These are phyloP conservation scores for Rhadinocentrus ornatus DNA, from an alignment of 2,797 vertebrate genomes.

Conservation along the genomic window DNA sequence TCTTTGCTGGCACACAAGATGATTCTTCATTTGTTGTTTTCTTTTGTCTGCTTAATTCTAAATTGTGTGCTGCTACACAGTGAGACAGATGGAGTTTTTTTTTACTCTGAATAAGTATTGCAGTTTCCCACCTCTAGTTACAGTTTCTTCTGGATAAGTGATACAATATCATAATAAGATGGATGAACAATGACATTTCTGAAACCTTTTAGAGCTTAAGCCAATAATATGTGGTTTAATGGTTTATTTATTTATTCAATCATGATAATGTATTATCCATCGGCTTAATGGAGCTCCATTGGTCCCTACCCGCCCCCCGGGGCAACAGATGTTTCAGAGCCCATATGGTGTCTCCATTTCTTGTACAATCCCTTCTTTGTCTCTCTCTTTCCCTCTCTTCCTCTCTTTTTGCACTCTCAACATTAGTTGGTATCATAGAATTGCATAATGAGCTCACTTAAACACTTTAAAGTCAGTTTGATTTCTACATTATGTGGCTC, in stretches of 20 bases:
- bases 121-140: slow-evolving; percentile 10
- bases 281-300: slow-evolving; percentile 72
- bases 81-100: slow-evolving; percentile 17
- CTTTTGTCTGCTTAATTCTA: slow-evolving; percentile 6
- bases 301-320: slow-evolving; percentile 68
- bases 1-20: background rate
- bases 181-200: slow-evolving; percentile 53
- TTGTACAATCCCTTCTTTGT: slow-evolving; percentile 35
- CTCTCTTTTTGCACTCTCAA: slow-evolving; percentile 46
- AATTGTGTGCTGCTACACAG: background rate
- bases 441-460: slow-evolving; percentile 39
- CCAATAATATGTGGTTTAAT: slow-evolving; percentile 76
- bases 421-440: slow-evolving; percentile 55
- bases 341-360: slow-evolving; percentile 76
- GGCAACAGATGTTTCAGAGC: slow-evolving; percentile 82
- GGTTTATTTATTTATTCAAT: slow-evolving; percentile 83
- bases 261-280: slow-evolving; percentile 81
- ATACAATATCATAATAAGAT: slow-evolving; percentile 29
- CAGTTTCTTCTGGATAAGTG: slow-evolving; percentile 13
- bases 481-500: slow-evolving; percentile 37
- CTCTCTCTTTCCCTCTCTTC: slow-evolving; percentile 29
- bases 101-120: background rate
- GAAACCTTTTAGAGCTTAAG: slow-evolving; percentile 60
- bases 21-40: background rate
- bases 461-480: slow-evolving; percentile 33